A percentile compares a stretch with the other conserved stretches of the same genome.
phyloP scores from a whole-genome alignment of 1,140 invertebrate species.

The Metaphire vulgaris region DNA sequence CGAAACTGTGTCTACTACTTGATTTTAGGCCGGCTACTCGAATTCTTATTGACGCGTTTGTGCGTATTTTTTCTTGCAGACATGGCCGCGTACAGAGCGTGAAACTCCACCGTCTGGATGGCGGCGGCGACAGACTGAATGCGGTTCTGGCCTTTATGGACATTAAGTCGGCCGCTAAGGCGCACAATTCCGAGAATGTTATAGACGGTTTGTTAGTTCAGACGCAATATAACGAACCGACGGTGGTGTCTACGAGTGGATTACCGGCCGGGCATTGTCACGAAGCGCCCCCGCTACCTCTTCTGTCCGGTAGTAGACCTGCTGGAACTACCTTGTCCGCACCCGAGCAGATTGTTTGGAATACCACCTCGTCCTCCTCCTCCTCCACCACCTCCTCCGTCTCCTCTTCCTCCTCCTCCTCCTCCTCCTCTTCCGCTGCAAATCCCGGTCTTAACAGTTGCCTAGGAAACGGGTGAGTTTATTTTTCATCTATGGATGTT shows the following conservation, averaged over 20 bases:
- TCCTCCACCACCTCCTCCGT: background rate
- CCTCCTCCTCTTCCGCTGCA: background rate
- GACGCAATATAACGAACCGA: slow-evolving; percentile 82
- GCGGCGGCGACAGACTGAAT: slow-evolving; percentile 60
- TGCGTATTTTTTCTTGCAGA: background rate
- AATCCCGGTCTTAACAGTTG: background rate
- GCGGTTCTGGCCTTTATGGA: slow-evolving; percentile 93
- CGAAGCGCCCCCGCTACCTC: background rate
- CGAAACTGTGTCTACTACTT: no score
- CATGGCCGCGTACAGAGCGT: background rate
- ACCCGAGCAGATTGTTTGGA: background rate
- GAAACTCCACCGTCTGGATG: background rate
- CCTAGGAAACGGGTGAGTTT: background rate
- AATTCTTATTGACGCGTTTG: no score
- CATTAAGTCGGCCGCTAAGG: slow-evolving; percentile 89
- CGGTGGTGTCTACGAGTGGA: slow-evolving; percentile 45
- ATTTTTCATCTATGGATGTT: no score
- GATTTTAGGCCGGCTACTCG: no score
- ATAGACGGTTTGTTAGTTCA: slow-evolving; percentile 74
- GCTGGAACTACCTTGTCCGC: no score
- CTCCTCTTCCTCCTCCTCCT: background rate
- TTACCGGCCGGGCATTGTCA: background rate
- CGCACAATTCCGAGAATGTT: slow-evolving; percentile 79
- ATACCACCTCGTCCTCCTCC: background rate
- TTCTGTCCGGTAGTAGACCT: background rate